Evolutionary conservation across 2,113 vertebrate genomes (phyloP), one percentile per base, ranked within the genome.

Genomic region (Uria aalge): DNA sequence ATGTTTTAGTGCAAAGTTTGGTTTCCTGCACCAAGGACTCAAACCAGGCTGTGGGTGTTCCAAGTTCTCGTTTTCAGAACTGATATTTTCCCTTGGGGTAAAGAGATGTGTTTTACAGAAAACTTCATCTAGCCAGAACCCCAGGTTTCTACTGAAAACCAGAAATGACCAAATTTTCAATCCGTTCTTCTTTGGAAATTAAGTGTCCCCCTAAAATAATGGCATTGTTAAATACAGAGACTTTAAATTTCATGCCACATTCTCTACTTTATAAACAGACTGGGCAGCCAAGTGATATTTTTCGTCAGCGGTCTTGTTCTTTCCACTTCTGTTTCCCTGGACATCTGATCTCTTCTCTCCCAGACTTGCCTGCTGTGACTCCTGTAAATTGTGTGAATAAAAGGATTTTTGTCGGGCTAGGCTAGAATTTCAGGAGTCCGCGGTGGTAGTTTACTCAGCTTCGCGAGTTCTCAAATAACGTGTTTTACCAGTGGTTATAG

Each of bases 351-450:
- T 85, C 48, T 77, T 90, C 94, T 77, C 71, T 7, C 6, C 40
- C 91, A 91, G 91, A 13, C 91, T 91, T 94, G 80, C 89, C 91
- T 68, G 57, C 95, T 95, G 92, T 96, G 91, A 92, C 89, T 96
- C 88, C 91, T 76, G 77, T 87, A 91, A 95, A 94, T 78, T 81
- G 92, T 84, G 82, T 90, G 95, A 96, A 96, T 95, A 95, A 94
- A 96, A 45, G 73, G 88, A 92, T 94, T 96, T 94, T 91, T 92
- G 79, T 85, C 1, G 0, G 73, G 76, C 82, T 95, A 95, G 88
- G 60, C 83, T 95, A 92, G 94, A 95, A 94, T 96, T 97, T 96
- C 45, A 66, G 92, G 71, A 92, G 73, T 45, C 74, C 4, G 2
- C 77, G 73, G 69, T 94, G 62, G 89, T 94, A 94, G 52, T 97